Evolutionary conservation across 2,797 vertebrate genomes (phyloP), one percentile per base, ranked within the genome.

Genomic region (Botia kubotai): DNA sequence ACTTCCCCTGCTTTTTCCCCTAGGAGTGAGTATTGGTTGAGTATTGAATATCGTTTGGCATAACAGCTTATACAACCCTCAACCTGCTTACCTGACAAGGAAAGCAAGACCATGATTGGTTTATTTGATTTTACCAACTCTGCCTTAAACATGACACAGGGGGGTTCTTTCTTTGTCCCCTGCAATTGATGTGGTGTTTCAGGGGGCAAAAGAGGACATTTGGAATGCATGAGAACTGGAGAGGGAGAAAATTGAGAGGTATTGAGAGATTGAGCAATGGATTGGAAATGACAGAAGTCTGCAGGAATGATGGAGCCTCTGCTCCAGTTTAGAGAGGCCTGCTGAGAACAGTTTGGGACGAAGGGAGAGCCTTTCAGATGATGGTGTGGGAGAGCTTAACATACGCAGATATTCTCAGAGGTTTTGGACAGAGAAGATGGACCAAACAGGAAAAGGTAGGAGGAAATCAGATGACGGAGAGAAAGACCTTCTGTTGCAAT

Each of bases 361-460:
- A 2, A 58, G 26, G 53, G 0, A n/a, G 16, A 6, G 52, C 13
- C 13, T 69, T 52, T 16, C 16, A 55, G 11, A 57, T 43, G 72
- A 29, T 36, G 70, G 33, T 33, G 70, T 29, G 26, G 65, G 39
- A 69, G 5, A 53, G 19, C 6, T 62, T 13, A 26, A 19, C 46
- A 70, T 62, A 19, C 53, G 14, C 26, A 63, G 55, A 53, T 70
- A 21, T 62, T 75, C 29, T 68, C 52, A 11, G 48, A 62, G 19
- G 55, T 52, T 75, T 23, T 39, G 46, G 16, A 73, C 10, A 48
- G 13, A 19, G n/a, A 71, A 63, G 63, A 11, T 62, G 26, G 53
- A 26, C 57, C 19, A 17, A 63, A 81, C 86, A 80, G 67, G 83
- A 86, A 82, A 82, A 75, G 67, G 70, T 87, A 79, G 80, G 84